Evolutionary conservation across 2,888 invertebrate species (phyloP), one percentile per base, ranked within the genome.

Genomic region (Lissocephala sabroskyi): DNA sequence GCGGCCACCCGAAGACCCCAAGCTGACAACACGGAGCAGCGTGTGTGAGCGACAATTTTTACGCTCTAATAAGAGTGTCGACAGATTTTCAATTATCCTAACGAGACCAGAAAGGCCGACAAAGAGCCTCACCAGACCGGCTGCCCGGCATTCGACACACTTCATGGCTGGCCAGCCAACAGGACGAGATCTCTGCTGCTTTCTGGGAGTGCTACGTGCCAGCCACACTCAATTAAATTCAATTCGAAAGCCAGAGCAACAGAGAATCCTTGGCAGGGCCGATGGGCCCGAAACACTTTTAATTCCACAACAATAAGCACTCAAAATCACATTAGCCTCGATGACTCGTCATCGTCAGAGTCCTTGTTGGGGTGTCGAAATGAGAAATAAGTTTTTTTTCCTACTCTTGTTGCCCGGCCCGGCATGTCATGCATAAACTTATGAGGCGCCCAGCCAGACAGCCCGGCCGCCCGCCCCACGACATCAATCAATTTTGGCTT

Each of bases 401-500:
- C 30, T 32, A 11, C 10, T 29, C 29, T 29, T 41, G 14, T n/a
- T 16, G 40, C 17, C 32, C n/a, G 16, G 36, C n/a, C 36, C 19
- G 43, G 42, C 53, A 53, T 48, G 59, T 59, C 53, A 54, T 56
- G 59, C 61, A 61, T 56, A 41, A 46, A 41, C 46, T 47, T 46
- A 39, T 49, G 39, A 37, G 57, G n/a, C 49, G 18, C 11, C 30
- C 30, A 14, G 14, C 30, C 16, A 33, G 19, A 19, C 37, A 37
- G 18, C 10, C 7, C 14, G 26, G 32, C 19, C 32, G 1, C 30
- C 17, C 11, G 57, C 49, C 50, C 64, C 49, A 66, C 52, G 59
- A 67, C 74, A 67, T 70, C 71, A 65, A 74, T 70, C 70, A 73
- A 65, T 74, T 70, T 73, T 71, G 46, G 64, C 64, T 74, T 74